Base-by-base conservation (phyloP, 2,113 vertebrate species). In the Coracopsis vasa region DNA sequence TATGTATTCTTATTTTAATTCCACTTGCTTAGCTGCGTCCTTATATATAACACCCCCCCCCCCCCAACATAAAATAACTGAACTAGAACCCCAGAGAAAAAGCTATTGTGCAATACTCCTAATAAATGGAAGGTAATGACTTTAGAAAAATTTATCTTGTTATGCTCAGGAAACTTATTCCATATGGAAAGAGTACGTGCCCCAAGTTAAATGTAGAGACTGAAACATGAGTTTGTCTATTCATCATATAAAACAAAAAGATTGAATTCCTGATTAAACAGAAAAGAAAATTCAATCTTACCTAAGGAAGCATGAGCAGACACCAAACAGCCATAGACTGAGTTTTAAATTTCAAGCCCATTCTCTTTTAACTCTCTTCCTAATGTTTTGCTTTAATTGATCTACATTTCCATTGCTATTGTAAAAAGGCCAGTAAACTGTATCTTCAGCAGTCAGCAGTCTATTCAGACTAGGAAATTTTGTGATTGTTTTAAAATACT, bases 401-500 rank as follows among this genome's bases (percentile, higher is more conserved):
- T 86, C 47, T 45, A 31, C 13, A 31, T 53, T 94, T 70, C 62
- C 65, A n/a, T 21, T 47, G 29, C 48, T 69, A 67, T 92, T 95
- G 45, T 78, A 8, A 13, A 58, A 92, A 71, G 12, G 66, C 5
- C 23, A 58, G 47, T 58, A 82, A 79, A 73, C 7, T 91, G 56
- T 65, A 62, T 69, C 69, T 85, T 96, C 67, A 87, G 67, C 60
- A 80, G 44, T 86, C 62, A 94, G 53, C 47, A 81, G 14, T 86
- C 25, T 78, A 51, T 88, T 67, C 64, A 86, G 72, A 11, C 27
- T 64, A 37, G 53, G 27, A 37, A 90, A 91, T 62, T 92, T 90
- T 90, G 58, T 67, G 71, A 69, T 84, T 94, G 29, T 84, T 95
- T 88, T 78, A 80, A 93, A 97, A 90, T 41, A 94, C 70, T 83